phyloP scores from a whole-genome alignment of 2,113 vertebrate species.

The Propithecus coquereli region DNA sequence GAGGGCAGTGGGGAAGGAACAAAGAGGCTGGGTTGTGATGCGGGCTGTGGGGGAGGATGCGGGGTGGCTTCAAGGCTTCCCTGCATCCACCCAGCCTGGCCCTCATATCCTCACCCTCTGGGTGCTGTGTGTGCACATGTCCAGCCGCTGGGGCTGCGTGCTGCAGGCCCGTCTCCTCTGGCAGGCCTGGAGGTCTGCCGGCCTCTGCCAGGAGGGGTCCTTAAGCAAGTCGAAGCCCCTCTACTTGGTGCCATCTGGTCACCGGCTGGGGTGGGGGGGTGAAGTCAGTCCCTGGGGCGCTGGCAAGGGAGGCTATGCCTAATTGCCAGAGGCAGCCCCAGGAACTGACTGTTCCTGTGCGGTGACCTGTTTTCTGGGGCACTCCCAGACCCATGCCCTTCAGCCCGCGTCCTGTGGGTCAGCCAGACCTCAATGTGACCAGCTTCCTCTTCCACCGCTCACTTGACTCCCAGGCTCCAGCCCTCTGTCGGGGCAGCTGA shows the following conservation, averaged over 20 bases:
- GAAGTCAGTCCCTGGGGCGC: neutral
- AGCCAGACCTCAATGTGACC: neutral
- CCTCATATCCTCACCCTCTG: neutral
- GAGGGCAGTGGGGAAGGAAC: neutral
- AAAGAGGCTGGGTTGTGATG: neutral
- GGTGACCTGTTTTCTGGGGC: neutral
- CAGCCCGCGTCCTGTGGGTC: neutral
- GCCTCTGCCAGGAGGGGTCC: neutral
- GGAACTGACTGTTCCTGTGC: neutral
- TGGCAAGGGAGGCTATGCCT: neutral
- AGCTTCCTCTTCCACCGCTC: neutral
- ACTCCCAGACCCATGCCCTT: neutral
- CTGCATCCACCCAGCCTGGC: neutral
- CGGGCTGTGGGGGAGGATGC: neutral
- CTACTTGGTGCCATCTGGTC: neutral
- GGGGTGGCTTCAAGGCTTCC: neutral
- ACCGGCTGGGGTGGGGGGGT: neutral
- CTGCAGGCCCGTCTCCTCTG: neutral
- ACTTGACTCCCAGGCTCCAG: neutral
- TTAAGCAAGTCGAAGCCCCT: neutral
- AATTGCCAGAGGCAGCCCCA: neutral
- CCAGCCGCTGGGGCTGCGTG: neutral
- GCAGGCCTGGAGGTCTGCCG: neutral
- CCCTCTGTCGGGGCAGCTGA: neutral
- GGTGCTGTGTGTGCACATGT: neutral